Evolutionary conservation across 2,797 vertebrate species (phyloP).

Genomic region (Esox lucius): DNA sequence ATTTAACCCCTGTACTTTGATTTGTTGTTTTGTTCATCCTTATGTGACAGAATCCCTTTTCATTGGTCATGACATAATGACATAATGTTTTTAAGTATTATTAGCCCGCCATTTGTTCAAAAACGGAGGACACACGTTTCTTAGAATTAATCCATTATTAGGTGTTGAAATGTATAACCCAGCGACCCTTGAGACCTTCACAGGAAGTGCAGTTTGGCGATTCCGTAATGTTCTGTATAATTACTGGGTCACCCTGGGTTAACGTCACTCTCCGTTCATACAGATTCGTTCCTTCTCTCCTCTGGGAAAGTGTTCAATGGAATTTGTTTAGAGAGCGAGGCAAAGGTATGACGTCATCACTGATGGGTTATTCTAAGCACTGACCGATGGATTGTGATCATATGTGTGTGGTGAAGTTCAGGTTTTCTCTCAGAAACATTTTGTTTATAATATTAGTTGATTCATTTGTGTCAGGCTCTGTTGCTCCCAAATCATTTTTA

Average conservation of each 20-base stretch:
- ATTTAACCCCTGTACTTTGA: conserved; percentile 15
- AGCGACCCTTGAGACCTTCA: conserved; percentile 46
- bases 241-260: conserved; percentile 44
- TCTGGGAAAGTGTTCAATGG: not conserved
- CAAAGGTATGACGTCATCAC: not conserved
- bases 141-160: conserved; percentile 30
- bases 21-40: not conserved
- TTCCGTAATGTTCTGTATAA: conserved; percentile 44
- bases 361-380: not conserved
- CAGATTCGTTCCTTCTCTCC: conserved; percentile 15
- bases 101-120: not conserved
- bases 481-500: conserved; percentile 30
- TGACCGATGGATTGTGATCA: not conserved
- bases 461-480: not conserved
- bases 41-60: not conserved
- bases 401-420: not conserved
- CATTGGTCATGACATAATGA: not conserved
- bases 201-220: conserved; percentile 36
- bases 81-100: not conserved
- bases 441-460: not conserved
- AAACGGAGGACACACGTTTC: conserved; percentile 23
- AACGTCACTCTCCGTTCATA: conserved; percentile 27
- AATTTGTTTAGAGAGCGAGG: conserved; percentile 29
- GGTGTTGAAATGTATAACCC: conserved; percentile 44
- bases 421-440: not conserved